Conservation (phyloP, 2,113 vertebrate species). For the Recurvirostra avosetta region DNA sequence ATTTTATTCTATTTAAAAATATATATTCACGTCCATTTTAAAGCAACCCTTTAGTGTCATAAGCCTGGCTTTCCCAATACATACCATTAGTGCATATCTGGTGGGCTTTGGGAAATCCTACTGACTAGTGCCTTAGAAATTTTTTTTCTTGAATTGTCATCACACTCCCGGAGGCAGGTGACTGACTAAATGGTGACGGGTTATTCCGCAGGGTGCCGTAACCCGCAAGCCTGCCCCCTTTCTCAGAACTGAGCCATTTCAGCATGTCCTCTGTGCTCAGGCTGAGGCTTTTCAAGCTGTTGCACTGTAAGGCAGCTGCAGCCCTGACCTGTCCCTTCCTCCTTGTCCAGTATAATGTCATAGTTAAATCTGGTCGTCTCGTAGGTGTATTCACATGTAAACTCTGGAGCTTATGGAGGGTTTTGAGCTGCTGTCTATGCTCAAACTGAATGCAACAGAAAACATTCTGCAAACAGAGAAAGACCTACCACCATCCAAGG, state of each 20-base stretch:
- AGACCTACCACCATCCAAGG: constrained; percentile 12
- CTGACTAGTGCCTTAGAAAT: constrained; percentile 24
- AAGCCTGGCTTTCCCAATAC: constrained; percentile 54
- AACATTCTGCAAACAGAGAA: background rate
- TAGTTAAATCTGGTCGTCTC: background rate
- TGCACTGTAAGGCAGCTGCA: background rate
- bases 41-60: constrained; percentile 65
- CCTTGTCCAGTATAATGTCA: background rate
- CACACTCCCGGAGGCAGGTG: background rate
- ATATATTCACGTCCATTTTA: constrained; percentile 55
- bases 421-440: constrained; percentile 9
- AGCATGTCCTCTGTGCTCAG: background rate
- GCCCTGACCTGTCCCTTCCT: background rate
- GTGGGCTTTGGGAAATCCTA: constrained; percentile 41
- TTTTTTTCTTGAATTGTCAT: background rate
- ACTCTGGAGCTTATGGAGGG: background rate
- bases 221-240: background rate
- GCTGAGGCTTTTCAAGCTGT: background rate
- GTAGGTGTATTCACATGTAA: background rate
- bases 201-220: background rate
- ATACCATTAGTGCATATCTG: constrained; percentile 48
- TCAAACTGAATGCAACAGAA: background rate
- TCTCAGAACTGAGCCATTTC: background rate
- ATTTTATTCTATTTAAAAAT: constrained; percentile 69
- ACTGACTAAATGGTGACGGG: background rate